Percentiles rank a stretch among this genome's conserved stretches.
Conservation (phyloP, 2,888 invertebrate genomes). For the Clostera curtula region DNA sequence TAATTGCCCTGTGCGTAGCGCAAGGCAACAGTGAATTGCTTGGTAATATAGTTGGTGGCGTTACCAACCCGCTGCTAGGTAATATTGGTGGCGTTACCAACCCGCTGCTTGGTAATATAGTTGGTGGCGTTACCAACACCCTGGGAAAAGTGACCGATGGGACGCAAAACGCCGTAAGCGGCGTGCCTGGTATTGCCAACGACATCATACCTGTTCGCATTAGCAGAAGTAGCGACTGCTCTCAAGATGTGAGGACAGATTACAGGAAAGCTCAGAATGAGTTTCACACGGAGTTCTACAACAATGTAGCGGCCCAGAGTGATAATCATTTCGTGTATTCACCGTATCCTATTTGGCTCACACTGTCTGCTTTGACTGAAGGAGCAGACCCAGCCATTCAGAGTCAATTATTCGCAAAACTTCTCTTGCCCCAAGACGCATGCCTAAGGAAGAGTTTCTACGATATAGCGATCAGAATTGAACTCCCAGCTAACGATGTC, state of each 20-base stretch:
- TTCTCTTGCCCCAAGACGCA: conserved; percentile 20
- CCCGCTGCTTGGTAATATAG: conserved; percentile 1
- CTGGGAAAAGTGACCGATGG: no score
- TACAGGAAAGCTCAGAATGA: conserved; percentile 9
- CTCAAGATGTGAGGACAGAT: conserved; percentile 3
- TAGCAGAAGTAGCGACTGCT: background rate
- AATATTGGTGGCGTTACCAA: no score
- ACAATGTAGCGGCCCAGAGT: conserved; percentile 8
- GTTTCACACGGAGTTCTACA: conserved; percentile 11
- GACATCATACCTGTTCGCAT: conserved; percentile 4
- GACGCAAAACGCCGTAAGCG: background rate
- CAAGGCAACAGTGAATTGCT: conserved; percentile 7
- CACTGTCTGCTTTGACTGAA: conserved; percentile 28
- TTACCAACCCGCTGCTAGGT: no score
- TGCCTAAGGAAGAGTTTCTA: conserved; percentile 25
- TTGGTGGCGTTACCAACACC: no score
- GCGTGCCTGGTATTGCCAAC: conserved; percentile 4
- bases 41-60: background rate
- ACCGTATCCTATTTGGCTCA: conserved; percentile 25
- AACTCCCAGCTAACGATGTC: conserved; percentile 20
- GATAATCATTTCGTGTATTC: conserved; percentile 25
- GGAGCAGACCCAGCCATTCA: conserved; percentile 17
- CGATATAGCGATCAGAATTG: conserved; percentile 20
- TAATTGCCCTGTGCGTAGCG: conserved; percentile 9
- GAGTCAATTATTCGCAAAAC: conserved; percentile 12